Conservation (phyloP, 2,888 invertebrate species). For the Cryptosula pallasiana region DNA sequence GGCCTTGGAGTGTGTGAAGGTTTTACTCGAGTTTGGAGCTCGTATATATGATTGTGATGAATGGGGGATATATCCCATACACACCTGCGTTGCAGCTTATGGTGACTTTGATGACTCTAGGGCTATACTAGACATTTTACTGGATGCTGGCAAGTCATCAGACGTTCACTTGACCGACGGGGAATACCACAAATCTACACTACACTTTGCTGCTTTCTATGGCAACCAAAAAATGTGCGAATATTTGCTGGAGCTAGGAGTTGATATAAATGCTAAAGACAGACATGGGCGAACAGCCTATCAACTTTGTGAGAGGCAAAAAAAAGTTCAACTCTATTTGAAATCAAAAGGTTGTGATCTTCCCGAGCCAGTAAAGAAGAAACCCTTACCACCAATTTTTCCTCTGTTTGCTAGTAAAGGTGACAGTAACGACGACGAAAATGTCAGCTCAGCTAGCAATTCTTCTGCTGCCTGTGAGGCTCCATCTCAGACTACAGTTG, state of each 20-base stretch:
- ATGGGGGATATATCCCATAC: constrained; percentile 10
- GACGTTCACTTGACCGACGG: background rate
- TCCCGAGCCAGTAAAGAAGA: background rate
- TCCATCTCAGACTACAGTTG: background rate
- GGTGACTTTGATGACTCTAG: constrained; percentile 23
- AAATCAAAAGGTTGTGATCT: background rate
- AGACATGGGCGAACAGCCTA: constrained; percentile 19
- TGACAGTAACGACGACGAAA: background rate
- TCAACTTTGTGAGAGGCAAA: background rate
- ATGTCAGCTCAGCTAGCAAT: background rate
- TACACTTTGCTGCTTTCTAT: constrained; percentile 14
- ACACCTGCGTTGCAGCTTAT: constrained; percentile 13
- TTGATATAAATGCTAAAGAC: constrained; percentile 16
- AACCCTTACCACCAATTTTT: background rate
- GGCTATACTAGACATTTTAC: background rate
- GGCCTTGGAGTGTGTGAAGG: constrained; percentile 8
- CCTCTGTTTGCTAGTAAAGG: background rate
- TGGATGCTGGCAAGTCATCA: background rate
- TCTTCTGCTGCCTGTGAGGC: background rate
- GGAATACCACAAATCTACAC: background rate
- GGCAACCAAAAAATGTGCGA: constrained; percentile 7
- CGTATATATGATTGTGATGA: background rate
- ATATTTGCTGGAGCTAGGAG: background rate
- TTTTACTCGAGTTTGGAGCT: background rate
- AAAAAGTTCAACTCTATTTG: background rate